phyloP scores from a whole-genome alignment of 2,113 vertebrate species.

The Tachysurus vachellii region DNA sequence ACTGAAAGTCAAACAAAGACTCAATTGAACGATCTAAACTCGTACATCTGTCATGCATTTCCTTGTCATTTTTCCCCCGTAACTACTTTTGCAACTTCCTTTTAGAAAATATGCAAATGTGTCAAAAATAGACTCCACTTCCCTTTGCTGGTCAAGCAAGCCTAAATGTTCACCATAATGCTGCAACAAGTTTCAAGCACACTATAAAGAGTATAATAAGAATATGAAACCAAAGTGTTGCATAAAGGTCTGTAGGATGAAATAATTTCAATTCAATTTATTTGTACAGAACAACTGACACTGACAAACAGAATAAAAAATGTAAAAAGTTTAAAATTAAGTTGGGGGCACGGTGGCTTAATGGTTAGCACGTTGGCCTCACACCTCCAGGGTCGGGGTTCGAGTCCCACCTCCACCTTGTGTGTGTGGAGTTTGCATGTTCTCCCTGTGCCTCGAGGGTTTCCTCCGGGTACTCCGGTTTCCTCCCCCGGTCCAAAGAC shows the following conservation, averaged over 20 bases:
- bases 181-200: not conserved
- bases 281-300: too few relatives aligned
- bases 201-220: not conserved
- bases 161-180: not conserved
- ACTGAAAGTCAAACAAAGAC: not conserved
- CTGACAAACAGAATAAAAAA: too few relatives aligned
- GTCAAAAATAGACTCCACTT: slow-evolving; percentile 6
- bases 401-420: too few relatives aligned
- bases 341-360: too few relatives aligned
- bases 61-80: not conserved
- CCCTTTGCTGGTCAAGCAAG: slow-evolving; percentile 24
- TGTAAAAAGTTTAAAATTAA: too few relatives aligned
- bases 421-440: too few relatives aligned
- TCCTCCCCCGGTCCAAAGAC: too few relatives aligned
- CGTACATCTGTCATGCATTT: slow-evolving; percentile 16
- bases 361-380: too few relatives aligned
- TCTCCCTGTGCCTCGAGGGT: too few relatives aligned
- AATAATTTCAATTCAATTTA: too few relatives aligned
- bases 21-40: not conserved
- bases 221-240: not conserved
- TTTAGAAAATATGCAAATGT: slow-evolving; percentile 31
- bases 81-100: not conserved
- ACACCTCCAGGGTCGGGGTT: too few relatives aligned
- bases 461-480: too few relatives aligned
- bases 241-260: not conserved